A percentile compares a stretch with the other conserved stretches of the same genome.
These are phyloP conservation scores for Ianthella basta DNA, from an alignment of 37 sponge, comb jelly and placozoan genomes.

Conservation along the genomic window DNA sequence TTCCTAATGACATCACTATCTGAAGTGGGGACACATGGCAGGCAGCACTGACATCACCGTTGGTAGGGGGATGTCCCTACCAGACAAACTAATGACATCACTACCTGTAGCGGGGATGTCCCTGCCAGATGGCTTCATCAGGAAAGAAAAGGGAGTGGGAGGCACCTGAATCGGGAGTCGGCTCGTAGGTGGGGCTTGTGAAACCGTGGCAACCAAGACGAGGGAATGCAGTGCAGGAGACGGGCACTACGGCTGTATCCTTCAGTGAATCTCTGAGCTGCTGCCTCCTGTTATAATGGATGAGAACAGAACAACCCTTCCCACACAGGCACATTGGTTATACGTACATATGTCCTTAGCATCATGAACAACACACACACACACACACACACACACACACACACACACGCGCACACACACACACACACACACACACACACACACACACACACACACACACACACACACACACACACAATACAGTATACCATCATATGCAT, in stretches of 20 bases:
- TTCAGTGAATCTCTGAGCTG: slow-evolving; percentile 55
- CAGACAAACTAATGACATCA: background rate
- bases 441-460: slow-evolving; percentile 32
- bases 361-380: too few species aligned
- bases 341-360: background rate
- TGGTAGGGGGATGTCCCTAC: too few species aligned
- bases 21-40: too few species aligned
- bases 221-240: slow-evolving; percentile 78
- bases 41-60: too few species aligned
- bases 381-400: background rate
- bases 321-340: background rate
- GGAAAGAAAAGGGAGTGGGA: slow-evolving; percentile 91
- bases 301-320: background rate
- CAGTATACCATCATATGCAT: background rate
- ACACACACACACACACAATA: background rate
- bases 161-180: slow-evolving; percentile 48
- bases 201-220: slow-evolving; percentile 86
- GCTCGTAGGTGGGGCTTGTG: slow-evolving; percentile 73
- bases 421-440: background rate
- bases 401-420: too few species aligned
- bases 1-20: too few species aligned
- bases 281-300: slow-evolving; percentile 44
- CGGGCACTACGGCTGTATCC: slow-evolving; percentile 52
- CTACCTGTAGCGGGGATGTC: slow-evolving; percentile 87
- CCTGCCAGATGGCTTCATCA: slow-evolving; percentile 81